Conservation (phyloP, 2,888 invertebrate species). For the Cephus nigrinus region DNA sequence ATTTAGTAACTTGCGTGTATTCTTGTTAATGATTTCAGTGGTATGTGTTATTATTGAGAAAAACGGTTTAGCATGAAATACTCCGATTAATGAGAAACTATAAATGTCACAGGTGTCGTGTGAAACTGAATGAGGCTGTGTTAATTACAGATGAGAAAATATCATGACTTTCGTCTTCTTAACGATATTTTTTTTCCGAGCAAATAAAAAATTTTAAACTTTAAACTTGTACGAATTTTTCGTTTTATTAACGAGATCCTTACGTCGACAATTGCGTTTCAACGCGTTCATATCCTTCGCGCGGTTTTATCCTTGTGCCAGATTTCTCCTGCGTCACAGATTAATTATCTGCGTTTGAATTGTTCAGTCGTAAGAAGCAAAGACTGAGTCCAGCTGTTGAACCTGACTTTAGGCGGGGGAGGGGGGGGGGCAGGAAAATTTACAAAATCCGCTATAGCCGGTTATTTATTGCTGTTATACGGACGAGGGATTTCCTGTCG, state of each 20-base stretch:
- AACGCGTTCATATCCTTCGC: conserved; percentile 20
- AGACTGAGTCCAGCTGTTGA: background rate
- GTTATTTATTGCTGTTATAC: background rate
- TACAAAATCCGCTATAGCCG: background rate
- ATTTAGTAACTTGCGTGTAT: background rate
- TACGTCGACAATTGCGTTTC: background rate
- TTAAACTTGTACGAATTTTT: background rate
- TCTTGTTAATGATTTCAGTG: background rate
- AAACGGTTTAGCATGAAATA: background rate
- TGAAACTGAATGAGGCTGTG: background rate
- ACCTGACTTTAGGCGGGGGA: background rate
- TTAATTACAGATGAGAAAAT: conserved; percentile 33
- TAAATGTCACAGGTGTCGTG: background rate
- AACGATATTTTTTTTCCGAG: background rate
- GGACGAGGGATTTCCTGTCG: background rate
- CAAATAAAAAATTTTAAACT: background rate
- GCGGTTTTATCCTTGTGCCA: conserved; percentile 15
- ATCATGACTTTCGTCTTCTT: conserved; percentile 23
- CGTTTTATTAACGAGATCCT: background rate
- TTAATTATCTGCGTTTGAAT: background rate
- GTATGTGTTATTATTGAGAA: background rate
- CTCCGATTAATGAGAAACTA: background rate
- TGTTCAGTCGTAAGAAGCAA: background rate
- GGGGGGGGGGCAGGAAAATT: background rate
- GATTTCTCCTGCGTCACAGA: conserved; percentile 6